phyloP scores from a whole-genome alignment of 2,888 invertebrate genomes.

The Pachycephus smyrnensis region DNA sequence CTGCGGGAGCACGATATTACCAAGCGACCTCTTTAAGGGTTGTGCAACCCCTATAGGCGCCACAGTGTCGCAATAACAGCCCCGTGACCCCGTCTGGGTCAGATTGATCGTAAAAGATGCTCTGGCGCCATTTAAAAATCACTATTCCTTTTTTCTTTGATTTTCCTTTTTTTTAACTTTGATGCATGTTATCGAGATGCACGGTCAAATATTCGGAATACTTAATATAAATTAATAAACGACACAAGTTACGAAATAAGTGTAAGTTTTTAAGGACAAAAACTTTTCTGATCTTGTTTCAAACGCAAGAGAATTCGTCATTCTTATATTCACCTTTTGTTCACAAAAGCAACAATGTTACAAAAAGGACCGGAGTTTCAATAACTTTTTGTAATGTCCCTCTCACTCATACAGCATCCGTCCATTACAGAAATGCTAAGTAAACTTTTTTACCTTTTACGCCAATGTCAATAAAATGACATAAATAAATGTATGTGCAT shows the following conservation, averaged over 20 bases:
- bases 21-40: slow-evolving; percentile 4
- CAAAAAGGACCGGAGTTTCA: background rate
- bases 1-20: background rate
- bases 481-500: background rate
- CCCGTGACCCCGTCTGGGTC: background rate
- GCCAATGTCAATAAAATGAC: too few species aligned
- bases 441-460: too few species aligned
- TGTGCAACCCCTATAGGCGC: slow-evolving; percentile 1
- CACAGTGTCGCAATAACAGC: slow-evolving; percentile 1
- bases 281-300: background rate
- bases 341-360: background rate
- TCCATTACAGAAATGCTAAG: too few species aligned
- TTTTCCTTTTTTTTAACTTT: too few species aligned
- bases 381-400: background rate
- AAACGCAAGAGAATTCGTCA: background rate
- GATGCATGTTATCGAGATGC: too few species aligned
- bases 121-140: background rate
- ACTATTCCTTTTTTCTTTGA: background rate
- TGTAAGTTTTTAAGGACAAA: background rate
- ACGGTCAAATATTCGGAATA: too few species aligned
- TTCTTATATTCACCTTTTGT: background rate
- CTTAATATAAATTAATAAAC: too few species aligned
- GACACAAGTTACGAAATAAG: too few species aligned
- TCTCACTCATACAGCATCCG: too few species aligned
- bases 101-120: background rate